Evolutionary conservation across 2,113 vertebrate species (phyloP).

Genomic region (Donacobius atricapilla): DNA sequence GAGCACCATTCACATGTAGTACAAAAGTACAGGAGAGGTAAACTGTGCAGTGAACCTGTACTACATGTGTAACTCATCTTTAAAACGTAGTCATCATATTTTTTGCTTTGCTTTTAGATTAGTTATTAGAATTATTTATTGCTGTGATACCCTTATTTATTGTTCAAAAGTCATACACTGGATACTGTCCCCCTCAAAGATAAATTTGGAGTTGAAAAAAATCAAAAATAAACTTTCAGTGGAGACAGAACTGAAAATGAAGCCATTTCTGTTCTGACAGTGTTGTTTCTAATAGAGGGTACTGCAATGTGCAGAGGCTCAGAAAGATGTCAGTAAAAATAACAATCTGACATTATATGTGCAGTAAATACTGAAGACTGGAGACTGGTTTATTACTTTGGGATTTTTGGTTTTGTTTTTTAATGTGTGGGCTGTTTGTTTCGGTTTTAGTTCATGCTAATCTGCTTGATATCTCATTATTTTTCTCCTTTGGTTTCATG

Average conservation of each 20-base stretch:
- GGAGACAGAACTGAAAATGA: not conserved
- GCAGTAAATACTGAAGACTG: not conserved
- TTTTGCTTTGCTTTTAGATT: not conserved
- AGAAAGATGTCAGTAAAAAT: not conserved
- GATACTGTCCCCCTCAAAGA: not conserved
- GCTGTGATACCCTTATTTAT: not conserved
- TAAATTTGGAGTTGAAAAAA: not conserved
- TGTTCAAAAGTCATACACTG: not conserved
- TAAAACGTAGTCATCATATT: not conserved
- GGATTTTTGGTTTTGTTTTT: not conserved
- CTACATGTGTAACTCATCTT: not conserved
- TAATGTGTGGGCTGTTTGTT: not conserved
- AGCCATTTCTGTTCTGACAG: not conserved
- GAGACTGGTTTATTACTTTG: not conserved
- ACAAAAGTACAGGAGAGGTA: not conserved
- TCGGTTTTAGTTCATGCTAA: not conserved
- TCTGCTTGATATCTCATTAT: not conserved
- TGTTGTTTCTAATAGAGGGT: not conserved
- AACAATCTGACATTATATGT: not conserved
- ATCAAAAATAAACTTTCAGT: not conserved
- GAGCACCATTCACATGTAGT: not conserved
- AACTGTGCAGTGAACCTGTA: not conserved
- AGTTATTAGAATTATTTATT: not conserved
- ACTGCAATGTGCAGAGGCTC: rapidly evolving
- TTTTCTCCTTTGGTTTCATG: not conserved